Conservation (phyloP, 2,888 invertebrate genomes). For the Ecliptopera silaceata region DNA sequence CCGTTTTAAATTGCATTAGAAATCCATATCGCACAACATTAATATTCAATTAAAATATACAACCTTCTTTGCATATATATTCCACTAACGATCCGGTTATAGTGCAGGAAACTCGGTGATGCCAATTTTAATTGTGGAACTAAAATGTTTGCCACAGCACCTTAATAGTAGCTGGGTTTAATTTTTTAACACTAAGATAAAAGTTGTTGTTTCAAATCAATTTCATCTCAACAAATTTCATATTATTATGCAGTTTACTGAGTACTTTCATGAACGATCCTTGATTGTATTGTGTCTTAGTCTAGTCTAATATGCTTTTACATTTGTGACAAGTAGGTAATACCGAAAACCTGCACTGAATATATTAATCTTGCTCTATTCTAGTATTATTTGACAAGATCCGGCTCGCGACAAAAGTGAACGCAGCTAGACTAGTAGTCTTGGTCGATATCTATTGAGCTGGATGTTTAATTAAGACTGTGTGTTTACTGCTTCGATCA, state of each 20-base stretch:
- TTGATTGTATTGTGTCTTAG: too few species aligned
- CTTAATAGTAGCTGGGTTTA: not conserved
- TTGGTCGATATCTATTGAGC: not conserved
- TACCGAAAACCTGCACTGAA: too few species aligned
- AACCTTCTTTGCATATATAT: conserved; percentile 17
- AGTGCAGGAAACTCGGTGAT: conserved; percentile 27
- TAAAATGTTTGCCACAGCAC: conserved; percentile 23
- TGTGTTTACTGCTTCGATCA: conserved; percentile 28
- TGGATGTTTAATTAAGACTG: conserved; percentile 1
- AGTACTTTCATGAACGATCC: too few species aligned
- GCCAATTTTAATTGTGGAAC: conserved; percentile 31
- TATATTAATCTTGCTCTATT: too few species aligned
- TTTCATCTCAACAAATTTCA: too few species aligned
- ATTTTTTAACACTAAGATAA: not conserved
- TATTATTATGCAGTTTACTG: not conserved
- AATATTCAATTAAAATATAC: conserved; percentile 11
- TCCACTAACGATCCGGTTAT: conserved; percentile 27
- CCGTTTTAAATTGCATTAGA: conserved; percentile 9
- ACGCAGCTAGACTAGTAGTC: too few species aligned
- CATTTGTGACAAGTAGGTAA: too few species aligned
- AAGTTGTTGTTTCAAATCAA: too few species aligned
- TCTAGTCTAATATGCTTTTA: too few species aligned
- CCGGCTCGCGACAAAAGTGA: too few species aligned
- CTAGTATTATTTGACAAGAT: too few species aligned
- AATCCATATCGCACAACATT: conserved; percentile 14